Base-by-base conservation (phyloP, 2,113 vertebrate species). In the Anser brachyrhynchus region DNA sequence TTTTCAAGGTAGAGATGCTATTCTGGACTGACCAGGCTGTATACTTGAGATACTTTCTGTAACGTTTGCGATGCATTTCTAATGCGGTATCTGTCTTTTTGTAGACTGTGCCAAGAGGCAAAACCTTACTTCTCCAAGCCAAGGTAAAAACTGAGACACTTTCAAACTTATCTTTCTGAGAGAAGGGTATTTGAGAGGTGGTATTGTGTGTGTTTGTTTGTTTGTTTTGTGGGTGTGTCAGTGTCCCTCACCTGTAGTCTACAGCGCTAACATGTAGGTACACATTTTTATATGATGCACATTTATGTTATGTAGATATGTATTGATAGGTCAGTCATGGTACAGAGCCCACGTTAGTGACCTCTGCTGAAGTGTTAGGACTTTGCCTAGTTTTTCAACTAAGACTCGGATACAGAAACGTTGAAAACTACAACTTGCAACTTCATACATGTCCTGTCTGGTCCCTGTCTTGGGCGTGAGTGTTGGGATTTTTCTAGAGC, bases 61-160 rank as follows among this genome's bases (percentile, higher is more conserved):
- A 25, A 69, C 2, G 5, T 49, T 62, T 58, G 21, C 44, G 19
- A 7, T 71, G 4, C 2, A 1, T 77, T 95, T 65, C 62, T 79
- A 49, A 95, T 70, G 6, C 22, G 57, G 9, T 46, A 33, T 84
- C 80, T 93, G 4, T 93, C 76, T 97, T 58, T 86, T 95, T 97
- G 28, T 96, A 99, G 99, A 99, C 99, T 66, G 97, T 99, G 87
- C 99, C 98, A 93, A 99, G 98, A 98, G 99, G 99, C 69, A 98
- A 98, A 97, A 97, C 98, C n/a, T 97, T 99, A 82, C 98, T 99
- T 59, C 98, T 99, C 95, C 99, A 99, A 97, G 99, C 99, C 93
- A 99, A 99, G 99, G 99, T 99, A 98, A 98, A 70, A 65, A 54
- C 37, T 0, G 59, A 71, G 31, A 64, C 11, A 8, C 28, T 69